Percentiles rank a stretch among this genome's conserved stretches.
phyloP scores from a whole-genome alignment of 2,888 invertebrate genomes.

The Caenorhabditis becei region DNA sequence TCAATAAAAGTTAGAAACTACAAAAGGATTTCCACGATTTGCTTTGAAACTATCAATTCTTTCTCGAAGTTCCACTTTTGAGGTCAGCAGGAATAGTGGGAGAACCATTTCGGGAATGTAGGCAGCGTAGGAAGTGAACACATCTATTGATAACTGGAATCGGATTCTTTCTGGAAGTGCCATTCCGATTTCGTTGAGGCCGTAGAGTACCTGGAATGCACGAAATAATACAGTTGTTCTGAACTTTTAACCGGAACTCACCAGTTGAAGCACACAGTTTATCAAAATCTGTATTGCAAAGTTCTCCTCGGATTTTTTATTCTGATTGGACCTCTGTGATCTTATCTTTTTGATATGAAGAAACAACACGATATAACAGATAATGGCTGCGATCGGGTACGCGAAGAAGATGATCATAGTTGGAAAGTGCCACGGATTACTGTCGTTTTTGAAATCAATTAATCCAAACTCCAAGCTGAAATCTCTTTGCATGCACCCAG shows the following conservation, averaged over 20 bases:
- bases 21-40: not conserved
- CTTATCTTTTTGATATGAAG: too few relatives aligned
- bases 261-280: not conserved
- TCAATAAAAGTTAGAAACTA: slow-evolving; percentile 7
- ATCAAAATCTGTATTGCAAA: not conserved
- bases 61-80: not conserved
- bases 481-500: not conserved
- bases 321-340: not conserved
- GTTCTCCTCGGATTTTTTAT: not conserved
- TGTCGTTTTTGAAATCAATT: not conserved
- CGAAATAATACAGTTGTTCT: not conserved
- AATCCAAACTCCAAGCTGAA: not conserved
- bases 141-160: not conserved
- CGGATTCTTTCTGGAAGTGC: not conserved
- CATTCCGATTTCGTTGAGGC: not conserved
- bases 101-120: slow-evolving; percentile 10
- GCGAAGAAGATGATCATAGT: too few relatives aligned
- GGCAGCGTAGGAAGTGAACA: not conserved
- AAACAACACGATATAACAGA: too few relatives aligned
- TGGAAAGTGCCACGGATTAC: not conserved
- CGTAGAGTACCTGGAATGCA: not conserved
- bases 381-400: too few relatives aligned
- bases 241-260: not conserved
- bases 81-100: not conserved
- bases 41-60: not conserved